These are phyloP conservation scores for Sebastes nivosus DNA, from an alignment of 2,797 vertebrate genomes.

Conservation along the genomic window DNA sequence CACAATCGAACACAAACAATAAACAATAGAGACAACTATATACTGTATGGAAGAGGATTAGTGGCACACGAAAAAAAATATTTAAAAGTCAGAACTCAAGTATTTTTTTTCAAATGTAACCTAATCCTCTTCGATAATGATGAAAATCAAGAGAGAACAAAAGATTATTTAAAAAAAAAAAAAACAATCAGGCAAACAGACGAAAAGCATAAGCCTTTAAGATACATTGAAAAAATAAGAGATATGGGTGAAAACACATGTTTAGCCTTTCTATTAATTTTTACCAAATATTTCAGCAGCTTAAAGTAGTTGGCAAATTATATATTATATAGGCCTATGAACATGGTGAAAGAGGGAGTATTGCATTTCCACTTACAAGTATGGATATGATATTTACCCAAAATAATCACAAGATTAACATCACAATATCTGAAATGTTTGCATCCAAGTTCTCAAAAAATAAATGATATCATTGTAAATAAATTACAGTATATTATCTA, in stretches of 20 bases:
- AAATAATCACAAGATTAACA: not conserved
- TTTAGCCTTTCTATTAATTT: not conserved
- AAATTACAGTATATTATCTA: not conserved
- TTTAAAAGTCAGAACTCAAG: no score
- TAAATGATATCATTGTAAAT: not conserved
- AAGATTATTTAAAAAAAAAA: not conserved
- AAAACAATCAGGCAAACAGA: not conserved
- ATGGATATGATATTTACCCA: not conserved
- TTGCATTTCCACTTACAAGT: not conserved
- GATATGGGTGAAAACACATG: not conserved
- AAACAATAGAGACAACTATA: accelerated
- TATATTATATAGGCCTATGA: no score
- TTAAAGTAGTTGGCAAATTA: not conserved
- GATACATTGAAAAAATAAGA: not conserved
- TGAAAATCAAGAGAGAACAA: not conserved
- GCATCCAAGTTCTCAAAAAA: no score
- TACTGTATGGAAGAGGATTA: not conserved
- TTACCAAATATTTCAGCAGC: not conserved
- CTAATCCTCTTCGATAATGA: not conserved
- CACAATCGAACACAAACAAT: not conserved
- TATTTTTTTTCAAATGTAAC: not conserved
- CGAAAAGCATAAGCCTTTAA: not conserved
- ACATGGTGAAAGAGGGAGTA: not conserved
- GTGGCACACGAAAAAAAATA: not conserved
- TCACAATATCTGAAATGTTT: not conserved